These are phyloP conservation scores for Rhabdophis nuchalis DNA, from an alignment of 2,797 vertebrate genomes.

Conservation along the genomic window DNA sequence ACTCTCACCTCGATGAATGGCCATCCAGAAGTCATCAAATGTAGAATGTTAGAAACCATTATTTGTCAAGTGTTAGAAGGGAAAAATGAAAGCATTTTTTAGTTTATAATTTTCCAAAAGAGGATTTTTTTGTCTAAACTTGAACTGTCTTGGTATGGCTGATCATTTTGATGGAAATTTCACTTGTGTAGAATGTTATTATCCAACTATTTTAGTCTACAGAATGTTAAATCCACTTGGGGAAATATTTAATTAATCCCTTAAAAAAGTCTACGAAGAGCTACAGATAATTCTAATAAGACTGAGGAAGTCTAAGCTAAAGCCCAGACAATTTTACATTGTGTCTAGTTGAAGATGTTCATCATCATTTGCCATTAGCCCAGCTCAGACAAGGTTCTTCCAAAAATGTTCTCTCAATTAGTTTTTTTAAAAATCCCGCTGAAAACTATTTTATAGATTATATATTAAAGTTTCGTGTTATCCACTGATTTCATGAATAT, in stretches of 20 bases:
- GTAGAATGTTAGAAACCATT: background rate
- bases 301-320: too few relatives aligned
- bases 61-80: background rate
- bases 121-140: background rate
- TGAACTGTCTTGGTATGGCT: background rate
- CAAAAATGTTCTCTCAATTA: too few relatives aligned
- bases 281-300: slow-evolving; percentile 44
- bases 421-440: too few relatives aligned
- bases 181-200: background rate
- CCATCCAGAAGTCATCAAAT: background rate
- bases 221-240: slow-evolving; percentile 10
- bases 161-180: background rate
- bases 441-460: too few relatives aligned
- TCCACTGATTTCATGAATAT: too few relatives aligned
- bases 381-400: too few relatives aligned
- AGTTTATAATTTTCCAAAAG: background rate
- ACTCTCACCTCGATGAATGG: background rate
- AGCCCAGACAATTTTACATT: too few relatives aligned
- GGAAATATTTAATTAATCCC: slow-evolving; percentile 37
- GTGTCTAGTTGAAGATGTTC: too few relatives aligned
- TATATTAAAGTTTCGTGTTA: too few relatives aligned
- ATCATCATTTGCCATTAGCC: too few relatives aligned
- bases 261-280: slow-evolving; percentile 5
- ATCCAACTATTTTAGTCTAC: background rate
- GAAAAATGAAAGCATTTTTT: background rate